Evolutionary conservation across 2,888 invertebrate species (phyloP).

Genomic region (Ichneumoninae sp.): DNA sequence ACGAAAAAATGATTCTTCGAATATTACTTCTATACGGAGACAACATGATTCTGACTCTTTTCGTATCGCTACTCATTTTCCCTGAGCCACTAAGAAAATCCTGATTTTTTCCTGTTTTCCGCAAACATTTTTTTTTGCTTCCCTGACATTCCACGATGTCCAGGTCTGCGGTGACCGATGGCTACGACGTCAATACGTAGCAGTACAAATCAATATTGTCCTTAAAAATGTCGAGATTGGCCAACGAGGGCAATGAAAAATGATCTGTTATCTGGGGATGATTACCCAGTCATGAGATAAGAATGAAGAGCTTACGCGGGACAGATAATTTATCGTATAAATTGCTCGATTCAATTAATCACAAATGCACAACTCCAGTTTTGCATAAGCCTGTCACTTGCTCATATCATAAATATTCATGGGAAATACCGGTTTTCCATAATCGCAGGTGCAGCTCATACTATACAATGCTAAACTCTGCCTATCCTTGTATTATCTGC

Average conservation of each 20-base stretch:
- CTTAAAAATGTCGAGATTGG: no score
- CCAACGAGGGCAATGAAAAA: background rate
- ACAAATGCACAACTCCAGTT: constrained; percentile 44
- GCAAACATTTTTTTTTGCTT: background rate
- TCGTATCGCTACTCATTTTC: background rate
- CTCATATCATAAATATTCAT: constrained; percentile 55
- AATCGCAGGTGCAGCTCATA: constrained; percentile 46
- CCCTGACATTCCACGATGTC: background rate
- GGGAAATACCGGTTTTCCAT: constrained; percentile 28
- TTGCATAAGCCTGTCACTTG: constrained; percentile 47
- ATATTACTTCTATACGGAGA: background rate
- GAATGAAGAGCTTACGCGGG: constrained; percentile 1
- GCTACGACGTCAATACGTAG: no score
- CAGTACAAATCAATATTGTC: no score
- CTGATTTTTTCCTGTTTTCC: background rate
- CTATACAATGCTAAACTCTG: constrained; percentile 9
- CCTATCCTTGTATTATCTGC: background rate
- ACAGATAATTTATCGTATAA: constrained; percentile 40
- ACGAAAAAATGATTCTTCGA: background rate
- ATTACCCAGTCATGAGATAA: background rate
- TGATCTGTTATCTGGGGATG: constrained; percentile 13
- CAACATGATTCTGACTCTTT: background rate
- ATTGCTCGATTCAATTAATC: constrained; percentile 50
- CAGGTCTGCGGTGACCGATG: no score
- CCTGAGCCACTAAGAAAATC: background rate